Base-by-base conservation (phyloP, 2,797 vertebrate genomes). In the Tamandua tetradactyla region DNA sequence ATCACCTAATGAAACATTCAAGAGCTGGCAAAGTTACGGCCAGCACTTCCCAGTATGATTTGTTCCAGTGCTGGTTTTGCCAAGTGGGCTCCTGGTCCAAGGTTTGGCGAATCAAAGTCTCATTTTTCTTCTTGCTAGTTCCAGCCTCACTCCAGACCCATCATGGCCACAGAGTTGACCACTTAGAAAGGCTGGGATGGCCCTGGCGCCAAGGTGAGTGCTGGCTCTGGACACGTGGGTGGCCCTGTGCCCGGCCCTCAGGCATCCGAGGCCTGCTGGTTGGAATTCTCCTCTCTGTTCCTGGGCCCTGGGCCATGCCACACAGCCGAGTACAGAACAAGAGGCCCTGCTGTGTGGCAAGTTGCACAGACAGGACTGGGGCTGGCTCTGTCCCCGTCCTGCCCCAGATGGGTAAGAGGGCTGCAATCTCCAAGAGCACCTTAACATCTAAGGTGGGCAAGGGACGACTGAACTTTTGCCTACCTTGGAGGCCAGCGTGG, bases 391-490 rank as follows among this genome's bases (percentile, higher is more conserved):
- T 42, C 32, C 30, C 68, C 80, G 62, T 47, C 35, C 35, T 30
- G 10, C 18, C 52, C 40, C 9, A 25, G 69, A 47, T 14, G 13
- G 20, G 22, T 44, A 12, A 14, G 23, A 49, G 72, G 72, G 76
- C 37, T 23, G 0, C 92, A 49, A 0, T 7, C 2, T 0, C 83
- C 0, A 59, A 40, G 22, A 8, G n/a, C 64, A 94, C 57, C 6
- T 42, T 8, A 11, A 80, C 47, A 75, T 88, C 76, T 35, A 35
- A 7, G 25, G 0, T 5, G 84, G 47, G 69, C 83, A 76, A 0
- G 37, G 96, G 95, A 95, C 97, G 71, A 59, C 95, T 57, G 27
- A 87, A 14, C 85, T 89, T 81, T 96, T 97, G 95, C 95, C 89
- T 12, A 5, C 57, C 1, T 37, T 47, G 81, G 71, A 52, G 83